phyloP scores from a whole-genome alignment of 2,113 vertebrate genomes.

The Ahaetulla prasina region DNA sequence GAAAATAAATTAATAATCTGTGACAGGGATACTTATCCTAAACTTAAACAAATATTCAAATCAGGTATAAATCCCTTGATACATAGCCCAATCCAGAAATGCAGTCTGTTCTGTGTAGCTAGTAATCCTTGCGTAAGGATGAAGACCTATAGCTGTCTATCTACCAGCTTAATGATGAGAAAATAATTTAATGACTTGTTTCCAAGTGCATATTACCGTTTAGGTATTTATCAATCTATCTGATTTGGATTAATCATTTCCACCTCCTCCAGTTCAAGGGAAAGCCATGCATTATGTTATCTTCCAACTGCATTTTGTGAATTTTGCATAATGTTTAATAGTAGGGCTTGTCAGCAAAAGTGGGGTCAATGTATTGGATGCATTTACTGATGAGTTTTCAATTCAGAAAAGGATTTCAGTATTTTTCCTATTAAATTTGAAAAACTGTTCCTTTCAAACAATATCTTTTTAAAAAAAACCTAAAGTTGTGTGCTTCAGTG shows the following conservation, averaged over 20 bases:
- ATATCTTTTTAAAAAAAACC: neutral
- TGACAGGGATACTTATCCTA: neutral
- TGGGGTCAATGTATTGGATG: slow-evolving; percentile 17
- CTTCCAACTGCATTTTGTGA: neutral
- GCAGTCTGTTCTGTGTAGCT: neutral
- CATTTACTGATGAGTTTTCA: neutral
- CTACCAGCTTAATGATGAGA: neutral
- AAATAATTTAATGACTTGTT: neutral
- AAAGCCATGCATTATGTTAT: neutral
- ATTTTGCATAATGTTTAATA: neutral
- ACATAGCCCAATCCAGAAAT: neutral
- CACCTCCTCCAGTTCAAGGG: neutral
- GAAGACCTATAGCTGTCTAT: neutral
- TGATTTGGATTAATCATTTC: neutral
- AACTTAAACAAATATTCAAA: neutral
- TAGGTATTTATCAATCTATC: neutral
- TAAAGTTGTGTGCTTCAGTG: neutral
- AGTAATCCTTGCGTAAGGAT: neutral
- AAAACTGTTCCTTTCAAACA: neutral
- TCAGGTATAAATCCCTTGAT: neutral
- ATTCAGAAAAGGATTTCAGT: slow-evolving; percentile 3
- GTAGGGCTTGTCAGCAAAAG: neutral
- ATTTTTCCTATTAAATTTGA: slow-evolving; percentile 21
- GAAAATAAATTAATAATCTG: neutral
- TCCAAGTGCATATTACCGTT: neutral